Percentiles rank a stretch among this genome's conserved stretches.
Evolutionary conservation across 2,888 invertebrate species (phyloP).

Genomic region (Luperina nickerlii): DNA sequence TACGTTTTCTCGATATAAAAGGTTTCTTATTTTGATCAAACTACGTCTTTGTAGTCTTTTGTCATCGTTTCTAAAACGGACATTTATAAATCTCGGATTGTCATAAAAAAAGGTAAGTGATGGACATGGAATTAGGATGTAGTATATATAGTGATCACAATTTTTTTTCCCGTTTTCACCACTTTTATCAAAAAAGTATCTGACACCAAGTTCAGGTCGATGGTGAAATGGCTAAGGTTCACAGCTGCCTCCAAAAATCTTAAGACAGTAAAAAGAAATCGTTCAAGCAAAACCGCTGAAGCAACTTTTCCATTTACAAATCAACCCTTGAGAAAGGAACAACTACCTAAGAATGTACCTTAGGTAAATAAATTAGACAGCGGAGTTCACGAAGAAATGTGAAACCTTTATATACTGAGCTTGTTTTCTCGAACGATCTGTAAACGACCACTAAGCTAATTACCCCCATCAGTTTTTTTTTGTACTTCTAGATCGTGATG

Average conservation of each 20-base stretch:
- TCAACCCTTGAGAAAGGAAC: background rate
- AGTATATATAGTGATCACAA: too few species aligned
- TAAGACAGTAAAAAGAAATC: background rate
- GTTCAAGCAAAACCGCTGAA: background rate
- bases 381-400: conserved; percentile 18
- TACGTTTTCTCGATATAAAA: conserved; percentile 15
- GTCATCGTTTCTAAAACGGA: conserved; percentile 7
- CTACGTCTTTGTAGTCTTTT: conserved; percentile 18
- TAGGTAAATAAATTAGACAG: conserved; percentile 21
- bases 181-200: background rate
- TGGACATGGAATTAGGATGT: background rate
- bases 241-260: background rate
- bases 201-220: background rate
- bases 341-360: background rate
- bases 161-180: too few species aligned
- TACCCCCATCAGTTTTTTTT: conserved; percentile 45
- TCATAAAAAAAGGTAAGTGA: background rate
- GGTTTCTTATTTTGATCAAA: conserved; percentile 2
- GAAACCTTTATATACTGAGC: conserved; percentile 23
- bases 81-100: conserved; percentile 18
- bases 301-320: background rate
- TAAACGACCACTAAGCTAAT: conserved; percentile 55
- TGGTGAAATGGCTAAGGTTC: background rate
- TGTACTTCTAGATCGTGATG: conserved; percentile 15
- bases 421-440: conserved; percentile 32